phyloP scores from a whole-genome alignment of 2,888 invertebrate species.

The Folsomia manolachei region DNA sequence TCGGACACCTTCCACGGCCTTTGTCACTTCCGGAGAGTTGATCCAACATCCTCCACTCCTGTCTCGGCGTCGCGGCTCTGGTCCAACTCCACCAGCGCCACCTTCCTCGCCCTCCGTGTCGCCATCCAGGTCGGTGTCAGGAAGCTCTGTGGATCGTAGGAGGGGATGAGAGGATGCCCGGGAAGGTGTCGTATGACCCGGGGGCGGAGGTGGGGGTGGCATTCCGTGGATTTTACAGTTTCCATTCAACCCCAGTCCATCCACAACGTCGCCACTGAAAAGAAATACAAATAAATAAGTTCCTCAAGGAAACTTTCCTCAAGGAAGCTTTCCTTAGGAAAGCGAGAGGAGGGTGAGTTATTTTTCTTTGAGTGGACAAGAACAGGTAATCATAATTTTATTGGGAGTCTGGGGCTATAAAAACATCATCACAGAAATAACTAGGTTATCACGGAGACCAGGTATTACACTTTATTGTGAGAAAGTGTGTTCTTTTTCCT shows the following conservation, averaged over 20 bases:
- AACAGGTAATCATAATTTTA: conserved; percentile 2
- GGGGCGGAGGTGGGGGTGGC: conserved; percentile 53
- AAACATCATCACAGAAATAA: conserved; percentile 8
- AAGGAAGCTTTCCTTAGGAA: background rate
- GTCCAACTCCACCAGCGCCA: conserved; percentile 15
- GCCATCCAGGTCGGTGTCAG: conserved; percentile 45
- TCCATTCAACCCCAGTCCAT: conserved; percentile 51
- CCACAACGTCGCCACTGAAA: conserved; percentile 44
- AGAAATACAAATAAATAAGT: too few species aligned
- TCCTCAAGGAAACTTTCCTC: background rate
- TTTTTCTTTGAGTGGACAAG: background rate
- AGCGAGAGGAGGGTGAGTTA: background rate
- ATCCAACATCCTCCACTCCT: conserved; percentile 62
- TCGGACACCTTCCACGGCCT: conserved; percentile 86
- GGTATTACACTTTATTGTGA: too few species aligned
- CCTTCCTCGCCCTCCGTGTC: conserved; percentile 43
- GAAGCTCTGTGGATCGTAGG: conserved; percentile 49
- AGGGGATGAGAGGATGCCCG: conserved; percentile 50
- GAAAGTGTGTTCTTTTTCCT: too few species aligned
- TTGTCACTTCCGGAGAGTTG: conserved; percentile 85
- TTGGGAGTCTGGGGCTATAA: conserved; percentile 4
- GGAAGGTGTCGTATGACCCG: conserved; percentile 46
- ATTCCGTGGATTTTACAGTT: conserved; percentile 55
- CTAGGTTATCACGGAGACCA: background rate
- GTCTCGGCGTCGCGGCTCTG: conserved; percentile 12